Percentiles rank a stretch among this genome's conserved stretches.
Conservation (phyloP, 2,113 vertebrate species). For the Corydoras maculifer region DNA sequence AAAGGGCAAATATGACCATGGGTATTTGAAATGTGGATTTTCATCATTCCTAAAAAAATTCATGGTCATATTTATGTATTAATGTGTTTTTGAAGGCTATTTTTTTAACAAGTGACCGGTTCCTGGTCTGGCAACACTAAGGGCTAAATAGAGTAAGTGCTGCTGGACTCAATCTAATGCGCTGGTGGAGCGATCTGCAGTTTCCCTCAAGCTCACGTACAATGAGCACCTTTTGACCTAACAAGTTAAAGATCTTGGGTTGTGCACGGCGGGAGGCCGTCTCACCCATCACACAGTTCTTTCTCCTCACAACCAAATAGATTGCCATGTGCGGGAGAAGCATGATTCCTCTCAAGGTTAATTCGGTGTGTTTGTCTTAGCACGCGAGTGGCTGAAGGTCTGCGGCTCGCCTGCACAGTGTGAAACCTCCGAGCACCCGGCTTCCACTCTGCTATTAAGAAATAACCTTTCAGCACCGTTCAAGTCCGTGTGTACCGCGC, state of each 20-base stretch:
- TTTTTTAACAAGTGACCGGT: too few relatives aligned
- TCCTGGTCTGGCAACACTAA: too few relatives aligned
- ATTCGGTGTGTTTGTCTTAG: slow-evolving; percentile 25
- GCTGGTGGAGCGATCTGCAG: background rate
- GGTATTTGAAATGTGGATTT: too few relatives aligned
- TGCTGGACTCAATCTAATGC: background rate
- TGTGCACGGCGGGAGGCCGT: slow-evolving; percentile 2
- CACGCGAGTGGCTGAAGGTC: slow-evolving; percentile 9
- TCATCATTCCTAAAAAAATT: too few relatives aligned
- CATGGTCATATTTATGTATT: too few relatives aligned
- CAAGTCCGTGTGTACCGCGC: background rate
- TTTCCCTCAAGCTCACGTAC: slow-evolving; percentile 1
- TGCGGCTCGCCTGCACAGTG: slow-evolving; percentile 12
- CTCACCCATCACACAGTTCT: slow-evolving; percentile 11
- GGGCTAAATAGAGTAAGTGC: too few relatives aligned
- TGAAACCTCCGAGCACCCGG: slow-evolving; percentile 14
- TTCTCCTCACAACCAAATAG: slow-evolving; percentile 19
- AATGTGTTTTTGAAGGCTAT: too few relatives aligned
- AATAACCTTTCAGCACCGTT: slow-evolving; percentile 2
- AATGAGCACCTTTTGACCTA: slow-evolving; percentile 3
- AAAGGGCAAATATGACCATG: too few relatives aligned
- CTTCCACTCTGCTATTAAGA: background rate
- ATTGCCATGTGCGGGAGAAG: slow-evolving; percentile 1
- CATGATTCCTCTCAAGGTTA: slow-evolving; percentile 23
- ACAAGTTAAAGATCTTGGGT: slow-evolving; percentile 10